phyloP scores from a whole-genome alignment of 2,888 invertebrate species.

The Tortricodes alternella region DNA sequence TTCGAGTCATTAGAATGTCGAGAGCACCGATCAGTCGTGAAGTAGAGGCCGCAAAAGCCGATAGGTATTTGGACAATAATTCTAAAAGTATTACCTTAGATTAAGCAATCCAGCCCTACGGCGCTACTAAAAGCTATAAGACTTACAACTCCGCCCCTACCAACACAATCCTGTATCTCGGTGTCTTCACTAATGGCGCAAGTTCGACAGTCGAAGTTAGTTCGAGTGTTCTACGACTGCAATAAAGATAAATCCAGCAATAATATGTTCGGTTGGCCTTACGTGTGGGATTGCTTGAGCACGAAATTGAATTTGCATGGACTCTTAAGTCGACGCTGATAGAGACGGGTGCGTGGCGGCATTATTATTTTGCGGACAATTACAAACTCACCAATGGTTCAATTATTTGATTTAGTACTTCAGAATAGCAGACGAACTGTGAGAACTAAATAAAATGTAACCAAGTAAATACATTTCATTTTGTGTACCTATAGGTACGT shows the following conservation, averaged over 20 bases:
- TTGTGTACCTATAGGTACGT: too few relatives aligned
- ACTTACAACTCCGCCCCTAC: constrained; percentile 80
- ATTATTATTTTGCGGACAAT: constrained; percentile 66
- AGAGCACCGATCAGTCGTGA: constrained; percentile 6
- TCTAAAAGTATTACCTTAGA: constrained; percentile 67
- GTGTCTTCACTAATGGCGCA: constrained; percentile 82
- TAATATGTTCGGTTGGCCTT: constrained; percentile 81
- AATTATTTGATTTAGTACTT: constrained; percentile 5
- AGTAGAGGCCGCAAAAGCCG: not conserved
- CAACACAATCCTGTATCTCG: constrained; percentile 81
- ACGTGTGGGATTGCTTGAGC: constrained; percentile 77
- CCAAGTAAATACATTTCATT: too few relatives aligned
- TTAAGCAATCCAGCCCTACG: constrained; percentile 76
- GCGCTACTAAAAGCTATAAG: constrained; percentile 79
- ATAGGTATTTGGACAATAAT: constrained; percentile 43
- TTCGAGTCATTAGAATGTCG: constrained; percentile 1
- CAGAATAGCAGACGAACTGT: too few relatives aligned
- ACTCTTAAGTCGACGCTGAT: constrained; percentile 78
- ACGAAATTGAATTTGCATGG: constrained; percentile 83
- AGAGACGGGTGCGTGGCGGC: constrained; percentile 62
- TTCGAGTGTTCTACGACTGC: constrained; percentile 80
- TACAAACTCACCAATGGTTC: constrained; percentile 65
- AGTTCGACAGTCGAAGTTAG: constrained; percentile 82
- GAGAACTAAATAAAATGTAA: too few relatives aligned
- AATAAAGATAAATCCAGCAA: constrained; percentile 83